A percentile compares a stretch with the other conserved stretches of the same genome.
Conservation (phyloP, 2,888 invertebrate genomes). For the Campaea margaritaria region DNA sequence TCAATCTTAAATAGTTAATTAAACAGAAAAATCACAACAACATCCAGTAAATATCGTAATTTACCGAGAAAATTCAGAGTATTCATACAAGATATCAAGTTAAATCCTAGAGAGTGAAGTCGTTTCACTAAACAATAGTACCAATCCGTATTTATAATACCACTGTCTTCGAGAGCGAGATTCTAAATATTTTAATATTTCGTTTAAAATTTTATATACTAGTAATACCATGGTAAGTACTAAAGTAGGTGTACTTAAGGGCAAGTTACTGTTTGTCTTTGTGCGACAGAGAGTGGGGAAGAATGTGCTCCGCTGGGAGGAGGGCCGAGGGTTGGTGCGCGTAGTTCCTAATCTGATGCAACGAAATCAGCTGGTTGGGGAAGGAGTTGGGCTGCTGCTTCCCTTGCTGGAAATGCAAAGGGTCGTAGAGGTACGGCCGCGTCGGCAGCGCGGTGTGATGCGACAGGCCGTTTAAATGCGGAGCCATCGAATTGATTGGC, state of each 20-base stretch:
- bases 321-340: conserved; percentile 94
- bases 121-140: conserved; percentile 68
- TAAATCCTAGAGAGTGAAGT: conserved; percentile 73
- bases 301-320: conserved; percentile 88
- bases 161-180: conserved; percentile 80
- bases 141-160: conserved; percentile 76
- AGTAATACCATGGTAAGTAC: conserved; percentile 83
- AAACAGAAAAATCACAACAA: conserved; percentile 66
- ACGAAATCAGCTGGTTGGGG: conserved; percentile 96
- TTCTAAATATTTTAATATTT: conserved; percentile 73
- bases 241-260: conserved; percentile 71
- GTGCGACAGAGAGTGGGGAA: conserved; percentile 82
- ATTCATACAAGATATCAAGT: conserved; percentile 72
- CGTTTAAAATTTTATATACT: conserved; percentile 74
- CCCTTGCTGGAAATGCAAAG: conserved; percentile 93
- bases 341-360: conserved; percentile 98
- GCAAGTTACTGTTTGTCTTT: conserved; percentile 82
- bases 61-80: conserved; percentile 78
- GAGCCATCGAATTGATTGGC: conserved; percentile 95
- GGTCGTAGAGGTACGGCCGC: conserved; percentile 96
- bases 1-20: conserved; percentile 46
- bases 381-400: conserved; percentile 89
- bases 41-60: conserved; percentile 69
- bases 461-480: conserved; percentile 89
- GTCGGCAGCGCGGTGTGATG: conserved; percentile 88